A percentile compares a stretch with the other conserved stretches of the same genome.
These are phyloP conservation scores for Eupithecia subumbrata DNA, from an alignment of 2,888 invertebrate genomes.

Conservation along the genomic window DNA sequence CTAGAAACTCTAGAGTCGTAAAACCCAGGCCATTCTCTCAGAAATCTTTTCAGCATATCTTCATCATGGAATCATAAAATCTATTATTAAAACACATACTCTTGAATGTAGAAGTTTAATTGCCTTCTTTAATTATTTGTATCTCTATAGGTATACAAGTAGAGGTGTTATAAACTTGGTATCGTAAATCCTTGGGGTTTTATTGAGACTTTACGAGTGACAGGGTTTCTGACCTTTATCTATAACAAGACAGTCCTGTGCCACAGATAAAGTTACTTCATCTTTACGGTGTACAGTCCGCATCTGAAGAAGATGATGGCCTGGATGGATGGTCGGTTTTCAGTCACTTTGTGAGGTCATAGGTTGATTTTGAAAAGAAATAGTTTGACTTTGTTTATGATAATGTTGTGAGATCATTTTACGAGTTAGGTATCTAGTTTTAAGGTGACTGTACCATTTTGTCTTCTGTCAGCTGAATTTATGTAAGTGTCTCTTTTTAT, in stretches of 20 bases:
- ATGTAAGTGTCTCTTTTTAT: too few relatives aligned
- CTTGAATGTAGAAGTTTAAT: slow-evolving; percentile 33
- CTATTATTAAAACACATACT: slow-evolving; percentile 15
- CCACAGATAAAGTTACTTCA: neutral
- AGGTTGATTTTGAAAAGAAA: neutral
- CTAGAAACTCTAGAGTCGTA: neutral
- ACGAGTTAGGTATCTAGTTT: too few relatives aligned
- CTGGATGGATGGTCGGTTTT: neutral
- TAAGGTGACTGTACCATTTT: neutral
- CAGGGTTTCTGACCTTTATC: slow-evolving; percentile 70
- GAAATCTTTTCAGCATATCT: neutral
- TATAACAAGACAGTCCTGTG: slow-evolving; percentile 47
- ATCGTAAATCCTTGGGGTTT: slow-evolving; percentile 71
- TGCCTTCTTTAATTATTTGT: slow-evolving; percentile 31
- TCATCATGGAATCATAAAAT: slow-evolving; percentile 14
- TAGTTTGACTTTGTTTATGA: neutral
- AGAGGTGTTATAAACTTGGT: slow-evolving; percentile 61
- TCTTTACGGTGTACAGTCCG: neutral
- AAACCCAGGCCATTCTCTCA: neutral
- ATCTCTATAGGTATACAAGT: slow-evolving; percentile 11
- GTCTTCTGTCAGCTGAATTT: neutral
- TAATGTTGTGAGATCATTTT: neutral
- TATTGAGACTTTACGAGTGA: slow-evolving; percentile 71
- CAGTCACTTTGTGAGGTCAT: neutral
- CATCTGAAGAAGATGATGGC: neutral